These are phyloP conservation scores for Muscina levida DNA, from an alignment of 2,888 invertebrate species.

Conservation along the genomic window DNA sequence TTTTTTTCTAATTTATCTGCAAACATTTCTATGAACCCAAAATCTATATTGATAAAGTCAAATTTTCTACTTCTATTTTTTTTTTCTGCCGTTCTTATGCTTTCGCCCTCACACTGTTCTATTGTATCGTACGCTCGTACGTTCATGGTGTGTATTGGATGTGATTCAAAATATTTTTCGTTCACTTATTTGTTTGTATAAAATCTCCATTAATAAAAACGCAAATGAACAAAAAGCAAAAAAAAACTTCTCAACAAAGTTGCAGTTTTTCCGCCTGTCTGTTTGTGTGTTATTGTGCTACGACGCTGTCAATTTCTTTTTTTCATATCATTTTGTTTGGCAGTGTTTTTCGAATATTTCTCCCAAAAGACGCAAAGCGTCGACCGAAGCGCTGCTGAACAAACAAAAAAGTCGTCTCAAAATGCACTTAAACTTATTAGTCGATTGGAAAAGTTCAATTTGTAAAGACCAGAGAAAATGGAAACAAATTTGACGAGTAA, in stretches of 20 bases:
- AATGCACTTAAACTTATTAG: conserved; percentile 58
- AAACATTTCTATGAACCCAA: no score
- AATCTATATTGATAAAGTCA: no score
- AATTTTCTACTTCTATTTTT: no score
- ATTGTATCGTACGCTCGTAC: neutral
- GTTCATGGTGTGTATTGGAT: conserved; percentile 47
- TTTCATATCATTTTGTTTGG: conserved; percentile 38
- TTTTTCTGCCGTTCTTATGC: conserved; percentile 6
- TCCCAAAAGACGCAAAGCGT: conserved; percentile 9
- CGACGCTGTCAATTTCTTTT: conserved; percentile 7
- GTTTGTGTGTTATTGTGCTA: conserved; percentile 31
- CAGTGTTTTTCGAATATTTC: conserved; percentile 22
- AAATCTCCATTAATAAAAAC: conserved; percentile 20
- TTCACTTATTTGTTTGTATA: conserved; percentile 25
- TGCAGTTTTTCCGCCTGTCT: conserved; percentile 19
- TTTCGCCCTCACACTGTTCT: conserved; percentile 22
- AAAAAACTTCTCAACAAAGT: conserved; percentile 8
- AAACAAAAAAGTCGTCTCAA: neutral
- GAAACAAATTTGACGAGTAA: neutral
- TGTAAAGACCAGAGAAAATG: conserved; percentile 43
- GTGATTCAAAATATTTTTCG: conserved; percentile 48
- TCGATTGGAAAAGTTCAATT: conserved; percentile 59
- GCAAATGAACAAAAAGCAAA: neutral
- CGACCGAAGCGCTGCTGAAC: no score
- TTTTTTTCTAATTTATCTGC: no score